Percentiles rank a stretch among this genome's conserved stretches.
Conservation (phyloP, 2,113 vertebrate species). For the Phainopepla nitens region DNA sequence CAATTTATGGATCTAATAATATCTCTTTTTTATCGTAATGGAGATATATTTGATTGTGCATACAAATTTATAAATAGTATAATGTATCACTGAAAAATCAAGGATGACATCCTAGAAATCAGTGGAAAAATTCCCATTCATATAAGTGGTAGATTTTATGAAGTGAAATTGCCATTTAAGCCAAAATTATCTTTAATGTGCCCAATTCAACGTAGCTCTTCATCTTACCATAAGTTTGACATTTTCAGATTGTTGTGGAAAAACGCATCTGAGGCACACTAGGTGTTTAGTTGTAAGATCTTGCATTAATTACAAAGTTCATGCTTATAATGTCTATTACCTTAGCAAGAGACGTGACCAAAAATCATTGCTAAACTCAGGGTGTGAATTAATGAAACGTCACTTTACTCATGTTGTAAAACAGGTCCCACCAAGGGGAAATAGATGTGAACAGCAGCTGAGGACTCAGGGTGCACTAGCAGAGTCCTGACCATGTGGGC, state of each 20-base stretch:
- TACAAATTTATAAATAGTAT: not conserved
- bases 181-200: not conserved
- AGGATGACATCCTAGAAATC: not conserved
- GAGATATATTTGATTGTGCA: conserved; percentile 1
- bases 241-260: not conserved
- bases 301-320: not conserved
- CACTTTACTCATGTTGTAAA: not conserved
- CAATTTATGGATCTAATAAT: conserved; percentile 3
- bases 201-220: not conserved
- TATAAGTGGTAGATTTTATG: not conserved
- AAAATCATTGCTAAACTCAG: not conserved
- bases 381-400: not conserved
- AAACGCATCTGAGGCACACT: fast-evolving
- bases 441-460: not conserved
- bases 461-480: not conserved
- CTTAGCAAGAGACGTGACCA: not conserved
- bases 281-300: not conserved
- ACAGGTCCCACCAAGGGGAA: not conserved
- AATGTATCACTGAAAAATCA: not conserved
- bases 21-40: conserved; percentile 12
- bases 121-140: not conserved
- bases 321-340: not conserved
- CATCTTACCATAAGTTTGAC: not conserved
- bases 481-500: not conserved
- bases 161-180: not conserved